Evolutionary conservation across 2,797 vertebrate species (phyloP).

Genomic region (Acipenser oxyrinchus): DNA sequence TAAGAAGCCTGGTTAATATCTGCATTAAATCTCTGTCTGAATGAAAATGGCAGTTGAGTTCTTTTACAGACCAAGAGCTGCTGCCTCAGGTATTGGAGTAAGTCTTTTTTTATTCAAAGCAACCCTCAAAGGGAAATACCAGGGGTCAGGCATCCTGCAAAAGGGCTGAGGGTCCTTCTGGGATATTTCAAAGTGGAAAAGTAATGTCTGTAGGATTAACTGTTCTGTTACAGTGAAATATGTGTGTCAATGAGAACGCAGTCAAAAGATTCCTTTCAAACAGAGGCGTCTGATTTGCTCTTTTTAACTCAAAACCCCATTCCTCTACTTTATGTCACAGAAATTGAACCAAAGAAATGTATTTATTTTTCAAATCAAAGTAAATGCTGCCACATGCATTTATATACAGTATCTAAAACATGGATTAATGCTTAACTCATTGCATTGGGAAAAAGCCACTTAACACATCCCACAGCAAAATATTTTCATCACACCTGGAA

Average conservation of each 20-base stretch:
- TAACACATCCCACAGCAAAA: too few species aligned
- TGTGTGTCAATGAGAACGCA: conserved; percentile 65
- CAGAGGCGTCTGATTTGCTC: not conserved
- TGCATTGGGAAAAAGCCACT: too few species aligned
- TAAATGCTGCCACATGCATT: too few species aligned
- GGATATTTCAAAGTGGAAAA: conserved; percentile 33
- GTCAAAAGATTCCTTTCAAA: conserved; percentile 31
- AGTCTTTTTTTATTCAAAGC: conserved; percentile 20
- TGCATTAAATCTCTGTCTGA: not conserved
- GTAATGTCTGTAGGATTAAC: conserved; percentile 59
- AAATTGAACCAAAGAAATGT: too few species aligned
- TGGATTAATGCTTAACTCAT: too few species aligned
- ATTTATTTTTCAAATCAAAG: too few species aligned
- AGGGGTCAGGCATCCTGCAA: not conserved
- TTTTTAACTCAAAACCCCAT: not conserved
- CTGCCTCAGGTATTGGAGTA: conserved; percentile 9
- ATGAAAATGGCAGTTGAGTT: not conserved
- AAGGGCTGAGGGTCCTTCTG: conserved; percentile 16
- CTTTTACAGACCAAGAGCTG: not conserved
- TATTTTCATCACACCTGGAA: too few species aligned
- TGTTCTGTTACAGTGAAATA: conserved; percentile 56
- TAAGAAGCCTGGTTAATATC: not conserved
- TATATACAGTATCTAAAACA: too few species aligned
- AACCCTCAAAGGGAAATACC: conserved; percentile 12
- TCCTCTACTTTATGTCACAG: too few species aligned